Evolutionary conservation across 2,113 vertebrate genomes (phyloP).

Genomic region (Melanerpes formicivorus): DNA sequence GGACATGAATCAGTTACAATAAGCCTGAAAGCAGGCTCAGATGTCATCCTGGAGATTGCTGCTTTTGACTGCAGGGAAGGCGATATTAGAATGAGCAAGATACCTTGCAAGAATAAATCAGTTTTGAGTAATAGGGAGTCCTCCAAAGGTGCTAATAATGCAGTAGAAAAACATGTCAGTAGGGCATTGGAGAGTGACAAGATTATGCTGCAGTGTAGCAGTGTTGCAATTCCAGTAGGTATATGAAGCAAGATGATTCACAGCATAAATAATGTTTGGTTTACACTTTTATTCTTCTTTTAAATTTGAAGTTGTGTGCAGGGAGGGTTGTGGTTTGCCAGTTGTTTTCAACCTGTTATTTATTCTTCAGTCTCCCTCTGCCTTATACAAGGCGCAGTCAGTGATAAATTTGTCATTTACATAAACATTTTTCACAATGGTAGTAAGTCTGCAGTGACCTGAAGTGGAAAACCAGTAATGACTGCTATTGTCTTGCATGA

Average conservation of each 20-base stretch:
- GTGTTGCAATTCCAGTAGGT: background rate
- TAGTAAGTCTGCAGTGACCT: background rate
- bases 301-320: background rate
- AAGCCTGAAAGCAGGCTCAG: background rate
- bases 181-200: background rate
- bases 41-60: slow-evolving; percentile 6
- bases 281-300: background rate
- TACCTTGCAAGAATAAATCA: slow-evolving; percentile 8
- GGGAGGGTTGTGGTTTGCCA: background rate
- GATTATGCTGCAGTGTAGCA: background rate
- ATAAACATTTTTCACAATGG: background rate
- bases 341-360: background rate
- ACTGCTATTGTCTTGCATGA: background rate
- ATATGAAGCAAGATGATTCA: background rate
- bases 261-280: background rate
- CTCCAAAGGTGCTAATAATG: background rate
- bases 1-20: background rate
- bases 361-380: background rate
- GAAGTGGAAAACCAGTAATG: background rate
- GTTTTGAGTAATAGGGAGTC: background rate
- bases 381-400: background rate
- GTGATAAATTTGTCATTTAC: background rate
- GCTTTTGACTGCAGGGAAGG: background rate
- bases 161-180: background rate
- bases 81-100: background rate